Conservation (phyloP, 2,113 vertebrate species). For the Leptodactylus fuscus region DNA sequence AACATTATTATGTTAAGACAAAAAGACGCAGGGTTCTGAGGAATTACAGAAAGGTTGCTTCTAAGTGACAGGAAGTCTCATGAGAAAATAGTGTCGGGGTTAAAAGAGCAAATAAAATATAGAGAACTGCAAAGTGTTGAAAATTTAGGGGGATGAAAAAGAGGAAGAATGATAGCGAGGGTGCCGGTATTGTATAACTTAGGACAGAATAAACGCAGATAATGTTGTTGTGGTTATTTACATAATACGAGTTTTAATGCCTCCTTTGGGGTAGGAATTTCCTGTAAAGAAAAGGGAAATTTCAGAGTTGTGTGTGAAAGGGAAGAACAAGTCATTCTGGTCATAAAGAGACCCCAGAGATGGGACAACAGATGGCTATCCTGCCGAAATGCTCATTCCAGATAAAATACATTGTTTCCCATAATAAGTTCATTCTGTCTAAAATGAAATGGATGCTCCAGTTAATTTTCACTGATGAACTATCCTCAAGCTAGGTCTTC, state of each 20-base stretch:
- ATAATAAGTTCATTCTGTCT: too few species aligned
- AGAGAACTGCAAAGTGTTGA: neutral
- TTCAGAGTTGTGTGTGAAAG: neutral
- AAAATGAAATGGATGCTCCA: neutral
- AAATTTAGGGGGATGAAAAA: neutral
- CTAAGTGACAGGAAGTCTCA: neutral
- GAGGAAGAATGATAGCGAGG: neutral
- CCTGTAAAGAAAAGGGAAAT: neutral
- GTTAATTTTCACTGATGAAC: too few species aligned
- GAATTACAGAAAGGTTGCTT: neutral
- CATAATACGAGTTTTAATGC: neutral
- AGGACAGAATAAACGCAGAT: neutral
- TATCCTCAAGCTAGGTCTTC: too few species aligned
- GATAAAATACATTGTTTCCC: neutral
- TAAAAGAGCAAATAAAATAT: neutral
- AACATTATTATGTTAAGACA: too few species aligned
- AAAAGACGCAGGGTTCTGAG: too few species aligned
- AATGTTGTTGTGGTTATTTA: neutral
- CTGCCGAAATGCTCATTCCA: neutral
- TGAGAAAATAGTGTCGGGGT: neutral
- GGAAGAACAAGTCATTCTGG: conserved; percentile 5
- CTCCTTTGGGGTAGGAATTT: neutral
- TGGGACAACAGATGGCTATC: neutral
- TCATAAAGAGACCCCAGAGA: neutral
- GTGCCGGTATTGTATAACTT: neutral